A percentile compares a stretch with the other conserved stretches of the same genome.
Conservation (phyloP, 2,888 invertebrate genomes). For the Cantharis rustica region DNA sequence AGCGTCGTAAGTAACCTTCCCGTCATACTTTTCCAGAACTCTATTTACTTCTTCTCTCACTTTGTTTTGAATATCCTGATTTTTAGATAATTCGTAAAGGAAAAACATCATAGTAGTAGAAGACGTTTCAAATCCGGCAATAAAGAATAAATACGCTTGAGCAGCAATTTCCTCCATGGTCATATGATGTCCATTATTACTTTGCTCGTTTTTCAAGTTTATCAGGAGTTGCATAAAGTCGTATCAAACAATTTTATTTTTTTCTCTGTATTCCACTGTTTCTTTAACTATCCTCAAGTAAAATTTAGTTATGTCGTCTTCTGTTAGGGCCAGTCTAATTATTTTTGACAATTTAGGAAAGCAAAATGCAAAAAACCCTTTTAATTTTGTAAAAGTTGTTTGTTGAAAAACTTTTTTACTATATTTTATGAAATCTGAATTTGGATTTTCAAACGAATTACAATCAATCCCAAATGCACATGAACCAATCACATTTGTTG, state of each 20-base stretch:
- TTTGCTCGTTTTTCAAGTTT: conserved; percentile 35
- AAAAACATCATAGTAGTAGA: conserved; percentile 50
- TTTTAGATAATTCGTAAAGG: conserved; percentile 49
- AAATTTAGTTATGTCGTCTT: conserved; percentile 49
- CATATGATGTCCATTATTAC: conserved; percentile 39
- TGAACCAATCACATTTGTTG: conserved; percentile 63
- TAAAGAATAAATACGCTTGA: conserved; percentile 51
- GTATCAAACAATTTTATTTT: conserved; percentile 55
- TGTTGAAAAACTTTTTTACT: conserved; percentile 36
- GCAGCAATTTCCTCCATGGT: conserved; percentile 38
- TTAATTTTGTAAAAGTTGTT: conserved; percentile 20
- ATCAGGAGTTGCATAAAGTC: conserved; percentile 62
- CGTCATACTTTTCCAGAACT: conserved; percentile 37
- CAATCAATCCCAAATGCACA: conserved; percentile 64
- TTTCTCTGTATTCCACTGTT: conserved; percentile 56
- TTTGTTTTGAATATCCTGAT: conserved; percentile 49
- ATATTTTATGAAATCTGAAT: conserved; percentile 55
- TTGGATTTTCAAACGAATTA: conserved; percentile 59
- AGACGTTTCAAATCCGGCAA: conserved; percentile 56
- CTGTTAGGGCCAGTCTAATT: conserved; percentile 35
- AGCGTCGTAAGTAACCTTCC: conserved; percentile 49
- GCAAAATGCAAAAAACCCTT: conserved; percentile 9
- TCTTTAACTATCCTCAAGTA: conserved; percentile 55
- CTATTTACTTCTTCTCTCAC: conserved; percentile 46
- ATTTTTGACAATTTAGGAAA: conserved; percentile 31